These are phyloP conservation scores for Campylomormyrus tamandua DNA, from an alignment of 2,113 vertebrate species.

Conservation along the genomic window DNA sequence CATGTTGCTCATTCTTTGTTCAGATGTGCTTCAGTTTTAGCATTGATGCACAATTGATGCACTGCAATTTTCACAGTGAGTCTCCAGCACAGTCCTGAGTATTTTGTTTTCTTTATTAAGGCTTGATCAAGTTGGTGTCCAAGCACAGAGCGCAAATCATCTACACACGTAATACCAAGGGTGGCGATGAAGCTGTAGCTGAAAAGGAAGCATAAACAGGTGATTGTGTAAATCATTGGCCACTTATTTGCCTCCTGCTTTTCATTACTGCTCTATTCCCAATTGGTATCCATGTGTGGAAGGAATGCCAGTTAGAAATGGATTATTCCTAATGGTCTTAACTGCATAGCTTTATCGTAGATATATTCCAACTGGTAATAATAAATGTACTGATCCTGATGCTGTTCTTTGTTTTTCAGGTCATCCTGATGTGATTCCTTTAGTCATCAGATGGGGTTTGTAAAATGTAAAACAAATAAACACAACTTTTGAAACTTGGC, in stretches of 20 bases:
- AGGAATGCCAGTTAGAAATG: too few relatives aligned
- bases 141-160: conserved; percentile 76
- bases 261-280: background rate
- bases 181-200: conserved; percentile 48
- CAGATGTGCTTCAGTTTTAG: background rate
- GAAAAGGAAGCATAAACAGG: conserved; percentile 60
- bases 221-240: conserved; percentile 32
- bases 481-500: conserved; percentile 22
- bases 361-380: background rate
- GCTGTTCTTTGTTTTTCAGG: conserved; percentile 36
- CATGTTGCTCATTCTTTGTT: background rate
- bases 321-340: background rate
- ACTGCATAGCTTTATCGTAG: background rate
- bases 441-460: conserved; percentile 35
- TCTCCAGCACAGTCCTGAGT: background rate
- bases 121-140: conserved; percentile 73
- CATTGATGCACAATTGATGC: background rate
- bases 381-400: background rate
- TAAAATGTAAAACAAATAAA: conserved; percentile 53
- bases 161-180: conserved; percentile 76
- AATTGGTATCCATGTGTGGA: background rate
- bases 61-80: background rate
- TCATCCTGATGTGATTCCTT: conserved; percentile 37
- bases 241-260: background rate
- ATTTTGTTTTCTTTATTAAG: conserved; percentile 24